Base-by-base conservation (phyloP, 1,140 invertebrate genomes). In the Caligus rogercresseyi region DNA sequence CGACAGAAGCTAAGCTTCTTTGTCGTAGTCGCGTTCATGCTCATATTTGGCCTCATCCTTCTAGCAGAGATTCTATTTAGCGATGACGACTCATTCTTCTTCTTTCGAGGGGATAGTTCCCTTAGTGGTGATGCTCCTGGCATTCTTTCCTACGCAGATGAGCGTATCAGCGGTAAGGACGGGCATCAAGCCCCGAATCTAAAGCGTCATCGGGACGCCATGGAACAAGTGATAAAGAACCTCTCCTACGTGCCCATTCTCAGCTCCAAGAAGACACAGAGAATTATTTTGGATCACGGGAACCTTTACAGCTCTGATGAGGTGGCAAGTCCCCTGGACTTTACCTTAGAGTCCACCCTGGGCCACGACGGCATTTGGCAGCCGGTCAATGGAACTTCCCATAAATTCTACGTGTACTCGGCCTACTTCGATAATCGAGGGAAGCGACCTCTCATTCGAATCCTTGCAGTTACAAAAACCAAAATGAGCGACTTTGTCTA, bases 361-460 rank as follows among this genome's bases (percentile, higher is more conserved):
- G 70, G 70, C 24, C 64, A 66, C 16, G 67, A 68, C 25, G 72
- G 69, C 51, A 52, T 66, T 26, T 76, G 75, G 75, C 73, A 75
- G 64, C 67, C 67, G 15, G 75, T 76, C 11, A 65, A 61, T 4
- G 70, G 72, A 26, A 69, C 73, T 0, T 67, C 66, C 20, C 72
- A 75, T 60, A 89, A 89, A 74, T 92, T 92, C 74, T 90, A 84
- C 72, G 86, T 93, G 16, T 92, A 89, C 70, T 91, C 88, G 1
- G 89, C 89, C 25, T 92, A 84, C 69, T 86, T 83, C 68, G 89
- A 92, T 72, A 67, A 67, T 53, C 43, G 69, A 52, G 69, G 67
- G 25, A 57, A 64, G 56, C 21, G 13, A 13, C 60, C 31, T 23
- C 70, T 84, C 64, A 76, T 88, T 25, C 77, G 88, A 16, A 78